Conservation (phyloP, 2,888 invertebrate species). For the Thumatha senex region DNA sequence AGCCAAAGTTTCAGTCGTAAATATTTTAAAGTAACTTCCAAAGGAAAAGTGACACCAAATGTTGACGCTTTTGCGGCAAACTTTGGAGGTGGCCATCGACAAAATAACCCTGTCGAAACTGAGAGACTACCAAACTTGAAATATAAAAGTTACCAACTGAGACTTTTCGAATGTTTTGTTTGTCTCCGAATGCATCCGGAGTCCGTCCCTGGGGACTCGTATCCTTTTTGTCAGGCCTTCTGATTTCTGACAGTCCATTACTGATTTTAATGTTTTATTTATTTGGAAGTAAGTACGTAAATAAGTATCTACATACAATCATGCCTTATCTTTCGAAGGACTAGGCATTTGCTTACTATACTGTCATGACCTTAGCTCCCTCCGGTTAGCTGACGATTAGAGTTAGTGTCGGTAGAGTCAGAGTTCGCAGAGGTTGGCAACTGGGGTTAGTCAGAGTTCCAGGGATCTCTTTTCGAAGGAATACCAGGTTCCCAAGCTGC, state of each 20-base stretch:
- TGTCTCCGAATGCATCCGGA: conserved; percentile 45
- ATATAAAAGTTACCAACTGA: conserved; percentile 69
- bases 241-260: conserved; percentile 21
- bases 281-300: no score
- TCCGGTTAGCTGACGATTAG: no score
- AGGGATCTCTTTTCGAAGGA: no score
- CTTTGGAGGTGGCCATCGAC: conserved; percentile 65
- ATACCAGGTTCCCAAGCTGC: no score
- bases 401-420: no score
- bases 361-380: no score
- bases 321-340: no score
- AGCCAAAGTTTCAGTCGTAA: conserved; percentile 71
- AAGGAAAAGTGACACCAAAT: conserved; percentile 75
- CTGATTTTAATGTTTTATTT: conserved; percentile 1
- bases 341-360: no score
- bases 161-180: conserved; percentile 59
- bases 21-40: conserved; percentile 80
- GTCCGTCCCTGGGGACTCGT: conserved; percentile 26
- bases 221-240: conserved; percentile 19
- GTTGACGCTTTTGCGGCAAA: conserved; percentile 67
- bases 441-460: no score
- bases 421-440: no score
- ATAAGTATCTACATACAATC: no score
- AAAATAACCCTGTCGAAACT: conserved; percentile 74
- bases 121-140: conserved; percentile 62